Base-by-base conservation (phyloP, 2,888 invertebrate species). In the Trichopria drosophilae region DNA sequence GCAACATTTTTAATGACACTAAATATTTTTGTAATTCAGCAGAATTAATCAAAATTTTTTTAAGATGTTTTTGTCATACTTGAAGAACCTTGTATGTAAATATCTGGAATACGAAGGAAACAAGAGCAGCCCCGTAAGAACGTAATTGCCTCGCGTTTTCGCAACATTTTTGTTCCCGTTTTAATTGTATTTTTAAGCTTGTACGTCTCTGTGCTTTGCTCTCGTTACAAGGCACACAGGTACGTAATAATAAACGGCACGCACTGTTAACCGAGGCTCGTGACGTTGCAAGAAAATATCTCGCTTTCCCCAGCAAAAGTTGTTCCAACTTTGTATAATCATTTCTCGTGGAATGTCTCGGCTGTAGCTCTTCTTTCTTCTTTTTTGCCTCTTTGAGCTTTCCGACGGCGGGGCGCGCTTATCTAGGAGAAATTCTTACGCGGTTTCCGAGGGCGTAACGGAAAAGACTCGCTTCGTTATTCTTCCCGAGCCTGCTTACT, bases 301-400 rank as follows among this genome's bases (percentile, higher is more conserved):
- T 44, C 49, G 37, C 37, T 29, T 41, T 20, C 7, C 44, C 48
- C 43, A 46, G 52, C 48, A 61, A 68, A 66, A 69, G 60, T 66
- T 69, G 66, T 62, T 62, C 59, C 62, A 69, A 69, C 65, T 68
- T 67, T 65, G 60, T 64, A 65, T 69, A 69, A 70, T 70, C 69
- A 70, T 68, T 68, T 67, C 63, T 68, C 62, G 60, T 58, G 65
- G 65, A 67, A 69, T 67, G 67, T 66, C 64, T 59, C 62, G 62
- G 41, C 51, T 57, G 60, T 45, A 59, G 43, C 60, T 53, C 48
- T 50, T 48, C 46, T 40, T 44, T 51, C 55, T 41, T 41, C 28
- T 35, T 29, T 36, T 45, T 18, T 34, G 28, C 46, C 47, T 44
- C 36, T 43, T 45, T 49, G 16, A 44, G 22, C 39, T 23, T 31